Base-by-base conservation (phyloP, 2,113 vertebrate species). In the Oenanthe oenanthe region DNA sequence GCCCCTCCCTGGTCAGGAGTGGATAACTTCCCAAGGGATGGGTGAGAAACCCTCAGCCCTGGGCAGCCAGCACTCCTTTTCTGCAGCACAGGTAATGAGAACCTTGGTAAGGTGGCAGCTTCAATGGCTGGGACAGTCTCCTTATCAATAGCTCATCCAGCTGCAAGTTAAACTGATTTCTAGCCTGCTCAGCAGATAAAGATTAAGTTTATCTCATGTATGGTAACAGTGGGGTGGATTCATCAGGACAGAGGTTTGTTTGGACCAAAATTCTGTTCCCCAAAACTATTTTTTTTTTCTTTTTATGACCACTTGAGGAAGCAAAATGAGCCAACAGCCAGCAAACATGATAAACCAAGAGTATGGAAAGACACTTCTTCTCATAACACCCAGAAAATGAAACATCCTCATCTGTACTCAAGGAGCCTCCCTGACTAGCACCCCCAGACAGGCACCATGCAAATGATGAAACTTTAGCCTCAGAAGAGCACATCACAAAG, bases 401-500 rank as follows among this genome's bases (percentile, higher is more conserved):
- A 8, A 42, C n/a, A 56, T 24, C 54, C 43, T 61, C 21, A 40
- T 19, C 13, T 12, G 21, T 1, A 71, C 22, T 58, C 29, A 22
- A 5, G 1, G 5, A 62, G 19, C 6, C 17, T 5, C 15, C 9
- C 1, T 21, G 20, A 42, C 26, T 24, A n/a, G 63, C 17, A 34
- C 4, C 34, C 16, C 50, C n/a, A 40, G n/a, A 12, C 19, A 85
- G 25, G 20, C 12, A 62, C 2, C 13, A n/a, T 1, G 5, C 3
- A 6, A 60, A 40, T 5, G 6, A 16, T 1, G 4, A 7, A 68
- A 20, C 6, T 16, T 4, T 19, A 40, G 3, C 9, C 57, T 40
- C 62, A 73, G 8, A 45, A 17, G 31, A 9, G 29, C 25, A 6
- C 7, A 13, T 20, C 12, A 29, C 25, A 63, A 13, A 65, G 17